Evolutionary conservation across 2,113 vertebrate species (phyloP), one percentile per base, ranked within the genome.

Genomic region (Ondatra zibethicus): DNA sequence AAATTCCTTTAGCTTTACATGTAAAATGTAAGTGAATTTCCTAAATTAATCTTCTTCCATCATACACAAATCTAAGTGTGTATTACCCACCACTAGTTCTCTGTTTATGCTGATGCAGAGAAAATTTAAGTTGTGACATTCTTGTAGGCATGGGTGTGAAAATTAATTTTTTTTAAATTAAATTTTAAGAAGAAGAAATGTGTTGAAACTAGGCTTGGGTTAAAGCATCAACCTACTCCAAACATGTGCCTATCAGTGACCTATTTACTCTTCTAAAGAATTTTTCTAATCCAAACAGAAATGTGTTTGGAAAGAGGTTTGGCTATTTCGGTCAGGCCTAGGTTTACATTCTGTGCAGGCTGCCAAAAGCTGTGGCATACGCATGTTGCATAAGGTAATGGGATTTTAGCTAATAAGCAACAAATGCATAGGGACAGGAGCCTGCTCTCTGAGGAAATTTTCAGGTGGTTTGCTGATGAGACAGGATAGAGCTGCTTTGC

Each of bases 221-320:
- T 98, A 97, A 98, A 97, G 86, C 92, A 72, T 94, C 93, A 98
- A 96, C 94, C 95, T 97, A 91, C 93, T 98, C 89, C 63, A 73
- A 97, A 95, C 72, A 81, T 92, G 88, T 85, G 97, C 98, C 96
- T 96, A 95, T 97, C 66, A 65, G 93, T 98, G 97, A 98, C 97
- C 98, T 80, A 80, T 94, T 55, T 98, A 98, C 98, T 98, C 97
- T 97, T 96, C 68, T 97, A 77, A 91, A 89, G 95, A 72, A 73
- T 96, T 95, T 97, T 96, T 95, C 97, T 98, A 98, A 98, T 98
- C 97, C 97, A 96, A 96, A 92, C 80, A 89, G 98, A 98, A 98
- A 97, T 98, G 63, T 82, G 45, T 98, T 98, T 98, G 92, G 78
- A 96, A 97, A 98, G 94, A 92, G 17, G 94, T 96, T 8, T 0